These are phyloP conservation scores for Apteryx owenii DNA, from an alignment of 2,113 vertebrate species.

Conservation along the genomic window DNA sequence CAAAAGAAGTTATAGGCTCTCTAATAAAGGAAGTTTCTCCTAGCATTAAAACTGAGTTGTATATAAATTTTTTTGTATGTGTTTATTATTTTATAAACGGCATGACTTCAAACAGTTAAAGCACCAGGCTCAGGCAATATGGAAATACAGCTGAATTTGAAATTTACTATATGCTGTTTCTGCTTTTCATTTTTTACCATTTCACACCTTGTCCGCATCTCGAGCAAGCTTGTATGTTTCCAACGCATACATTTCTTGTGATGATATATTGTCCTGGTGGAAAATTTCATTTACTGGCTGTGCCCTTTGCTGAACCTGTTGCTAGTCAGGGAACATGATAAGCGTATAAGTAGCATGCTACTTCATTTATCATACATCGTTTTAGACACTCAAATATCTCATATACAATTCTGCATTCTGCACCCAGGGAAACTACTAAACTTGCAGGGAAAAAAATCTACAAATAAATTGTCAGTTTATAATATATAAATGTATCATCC, in stretches of 20 bases:
- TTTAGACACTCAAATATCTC: conserved; percentile 95
- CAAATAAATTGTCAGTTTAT: conserved; percentile 83
- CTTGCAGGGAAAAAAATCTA: conserved; percentile 79
- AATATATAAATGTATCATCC: conserved; percentile 77
- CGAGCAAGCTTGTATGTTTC: conserved; percentile 91
- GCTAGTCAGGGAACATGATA: conserved; percentile 98
- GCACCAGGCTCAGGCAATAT: conserved; percentile 78
- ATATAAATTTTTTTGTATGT: neutral
- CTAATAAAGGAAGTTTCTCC: conserved; percentile 36
- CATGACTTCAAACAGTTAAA: conserved; percentile 78
- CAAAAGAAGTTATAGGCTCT: neutral
- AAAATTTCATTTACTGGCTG: conserved; percentile 99
- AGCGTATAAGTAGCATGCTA: conserved; percentile 97
- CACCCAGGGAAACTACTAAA: conserved; percentile 83
- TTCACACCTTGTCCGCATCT: conserved; percentile 92
- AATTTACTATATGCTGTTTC: conserved; percentile 83
- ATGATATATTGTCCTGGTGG: conserved; percentile 99
- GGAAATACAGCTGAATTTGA: conserved; percentile 90
- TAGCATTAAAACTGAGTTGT: neutral
- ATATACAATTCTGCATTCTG: conserved; percentile 90
- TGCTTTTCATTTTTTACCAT: conserved; percentile 87
- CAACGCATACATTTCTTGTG: conserved; percentile 93
- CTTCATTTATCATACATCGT: conserved; percentile 99
- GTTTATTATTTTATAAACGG: conserved; percentile 15
- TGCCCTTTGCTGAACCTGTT: conserved; percentile 99